A percentile compares a stretch with the other conserved stretches of the same genome.
Conservation (phyloP, 1,140 invertebrate species). For the Trichonephila clavata region DNA sequence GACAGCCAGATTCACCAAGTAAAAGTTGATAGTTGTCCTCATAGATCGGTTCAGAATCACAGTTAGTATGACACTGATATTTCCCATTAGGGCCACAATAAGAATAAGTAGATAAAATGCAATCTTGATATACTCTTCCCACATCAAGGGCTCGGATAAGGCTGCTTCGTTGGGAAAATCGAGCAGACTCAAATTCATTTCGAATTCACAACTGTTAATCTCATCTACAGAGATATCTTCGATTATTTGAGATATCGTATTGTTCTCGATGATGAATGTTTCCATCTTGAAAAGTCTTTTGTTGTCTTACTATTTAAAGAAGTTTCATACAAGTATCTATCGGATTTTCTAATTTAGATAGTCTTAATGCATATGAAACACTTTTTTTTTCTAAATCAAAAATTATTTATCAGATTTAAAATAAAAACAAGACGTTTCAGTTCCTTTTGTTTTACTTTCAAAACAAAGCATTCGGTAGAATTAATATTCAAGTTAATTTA, state of each 20-base stretch:
- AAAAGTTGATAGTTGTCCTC: slow-evolving; percentile 81
- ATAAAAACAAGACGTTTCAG: too few relatives aligned
- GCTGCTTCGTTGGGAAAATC: slow-evolving; percentile 76
- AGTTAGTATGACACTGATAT: slow-evolving; percentile 83
- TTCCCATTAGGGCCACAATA: slow-evolving; percentile 81
- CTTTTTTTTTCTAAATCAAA: too few relatives aligned
- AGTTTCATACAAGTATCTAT: background rate
- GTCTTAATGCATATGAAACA: background rate
- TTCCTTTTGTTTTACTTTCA: too few relatives aligned
- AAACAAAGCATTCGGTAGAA: too few relatives aligned
- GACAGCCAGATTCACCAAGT: slow-evolving; percentile 81
- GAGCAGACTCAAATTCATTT: slow-evolving; percentile 76
- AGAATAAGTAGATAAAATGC: slow-evolving; percentile 78
- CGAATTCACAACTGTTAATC: slow-evolving; percentile 77
- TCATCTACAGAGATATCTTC: slow-evolving; percentile 21
- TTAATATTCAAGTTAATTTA: too few relatives aligned
- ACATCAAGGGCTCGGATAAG: slow-evolving; percentile 72
- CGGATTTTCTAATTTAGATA: background rate
- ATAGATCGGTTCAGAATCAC: slow-evolving; percentile 82
- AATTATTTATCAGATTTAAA: too few relatives aligned
- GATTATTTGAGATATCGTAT: background rate
- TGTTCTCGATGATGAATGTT: background rate
- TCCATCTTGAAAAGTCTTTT: background rate
- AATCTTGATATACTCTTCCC: slow-evolving; percentile 80
- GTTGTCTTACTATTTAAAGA: background rate